phyloP scores from a whole-genome alignment of 2,113 vertebrate genomes.

The Myotis brandtii region DNA sequence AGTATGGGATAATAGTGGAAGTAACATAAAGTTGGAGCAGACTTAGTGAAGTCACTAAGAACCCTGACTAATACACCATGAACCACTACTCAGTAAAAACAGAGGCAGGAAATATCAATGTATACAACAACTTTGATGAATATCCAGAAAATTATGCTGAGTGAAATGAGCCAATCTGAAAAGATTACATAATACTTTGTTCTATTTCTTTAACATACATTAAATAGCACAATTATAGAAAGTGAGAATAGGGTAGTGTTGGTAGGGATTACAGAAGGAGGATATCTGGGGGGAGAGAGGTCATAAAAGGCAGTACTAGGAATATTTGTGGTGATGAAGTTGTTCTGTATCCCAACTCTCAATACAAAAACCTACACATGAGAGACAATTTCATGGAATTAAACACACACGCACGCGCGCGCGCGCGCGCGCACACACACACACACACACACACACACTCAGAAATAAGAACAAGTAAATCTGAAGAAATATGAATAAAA shows the following conservation, averaged over 20 bases:
- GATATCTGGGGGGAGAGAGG: not conserved
- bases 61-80: not conserved
- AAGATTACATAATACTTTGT: not conserved
- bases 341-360: not conserved
- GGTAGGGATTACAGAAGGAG: not conserved
- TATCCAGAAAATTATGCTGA: not conserved
- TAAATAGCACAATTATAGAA: not conserved
- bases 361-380: not conserved
- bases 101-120: not conserved
- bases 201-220: not conserved
- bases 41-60: not conserved
- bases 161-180: not conserved
- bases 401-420: not conserved
- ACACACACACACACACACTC: not conserved
- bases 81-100: not conserved
- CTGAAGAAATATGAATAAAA: not conserved
- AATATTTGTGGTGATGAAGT: not conserved
- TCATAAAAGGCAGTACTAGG: not conserved
- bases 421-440: no score
- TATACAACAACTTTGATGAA: not conserved
- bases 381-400: not conserved
- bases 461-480: not conserved
- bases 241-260: not conserved
- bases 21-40: not conserved
- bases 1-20: not conserved